Percentiles rank a stretch among this genome's conserved stretches.
These are phyloP conservation scores for Diadophis punctatus DNA, from an alignment of 2,113 vertebrate genomes.

Conservation along the genomic window DNA sequence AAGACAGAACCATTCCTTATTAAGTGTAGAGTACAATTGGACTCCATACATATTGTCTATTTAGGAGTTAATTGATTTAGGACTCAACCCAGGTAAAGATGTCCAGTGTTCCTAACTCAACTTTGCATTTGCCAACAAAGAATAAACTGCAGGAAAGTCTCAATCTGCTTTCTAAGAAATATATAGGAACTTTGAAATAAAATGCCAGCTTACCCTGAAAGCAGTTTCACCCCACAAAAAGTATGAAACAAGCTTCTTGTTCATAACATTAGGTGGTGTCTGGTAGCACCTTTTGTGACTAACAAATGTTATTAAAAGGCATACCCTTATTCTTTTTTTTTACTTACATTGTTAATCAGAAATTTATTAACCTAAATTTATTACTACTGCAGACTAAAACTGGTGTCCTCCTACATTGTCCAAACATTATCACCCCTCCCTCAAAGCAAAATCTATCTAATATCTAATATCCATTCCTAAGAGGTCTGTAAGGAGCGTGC, in stretches of 20 bases:
- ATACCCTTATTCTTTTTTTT: neutral
- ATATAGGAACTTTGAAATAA: neutral
- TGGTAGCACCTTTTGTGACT: neutral
- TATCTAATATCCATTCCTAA: too few relatives aligned
- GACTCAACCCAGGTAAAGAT: neutral
- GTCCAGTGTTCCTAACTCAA: neutral
- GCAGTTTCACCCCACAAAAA: neutral
- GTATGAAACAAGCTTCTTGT: neutral
- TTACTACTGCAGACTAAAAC: neutral
- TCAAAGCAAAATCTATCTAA: neutral
- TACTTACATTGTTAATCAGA: neutral
- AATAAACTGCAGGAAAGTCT: neutral
- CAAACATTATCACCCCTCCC: neutral
- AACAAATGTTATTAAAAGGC: neutral
- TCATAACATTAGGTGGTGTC: neutral
- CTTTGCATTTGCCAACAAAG: neutral
- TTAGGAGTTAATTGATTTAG: neutral
- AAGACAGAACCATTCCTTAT: too few relatives aligned
- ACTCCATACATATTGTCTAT: neutral
- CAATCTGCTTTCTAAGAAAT: neutral
- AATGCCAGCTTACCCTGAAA: neutral
- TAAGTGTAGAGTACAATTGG: neutral
- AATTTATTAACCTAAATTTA: neutral
- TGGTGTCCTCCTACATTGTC: neutral
- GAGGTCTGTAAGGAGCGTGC: too few relatives aligned